Base-by-base conservation (phyloP, 2,113 vertebrate genomes). In the Clarias magur region DNA sequence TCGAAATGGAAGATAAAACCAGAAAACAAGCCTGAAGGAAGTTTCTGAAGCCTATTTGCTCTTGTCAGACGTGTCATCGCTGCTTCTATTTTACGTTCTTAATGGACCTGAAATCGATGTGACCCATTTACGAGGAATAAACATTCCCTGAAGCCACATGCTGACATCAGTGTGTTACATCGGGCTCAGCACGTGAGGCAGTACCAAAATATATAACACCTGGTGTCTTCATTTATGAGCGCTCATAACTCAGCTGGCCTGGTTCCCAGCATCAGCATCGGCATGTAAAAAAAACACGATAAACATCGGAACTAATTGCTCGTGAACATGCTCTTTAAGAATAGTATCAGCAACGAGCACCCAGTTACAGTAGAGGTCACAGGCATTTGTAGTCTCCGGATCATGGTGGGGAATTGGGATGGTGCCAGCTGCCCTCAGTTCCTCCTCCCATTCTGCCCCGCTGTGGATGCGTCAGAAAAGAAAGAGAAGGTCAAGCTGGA, bases 361-460 rank as follows among this genome's bases (percentile, higher is more conserved):
- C 83, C 73, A 59, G 68, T 88, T 85, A 80, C 68, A 72, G 73
- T 81, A 80, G 84, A 88, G 54, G 79, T 83, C 78, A 65, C 59
- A 65, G 87, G 88, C 83, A 90, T 91, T 17, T 78, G 81, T 63
- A 81, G 79, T 88, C 91, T 91, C 87, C 82, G 73, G 84, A 85
- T 59, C 88, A 48, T 87, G 86, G 27, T 91, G 92, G 85, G 89
- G 83, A 3, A 19, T 83, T 83, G 81, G 62, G 60, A 63, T 73
- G 78, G 23, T 63, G 80, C 80, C 80, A 82, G 54, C 79, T 73
- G 84, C 65, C 56, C 30, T 0, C 25, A 21, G 27, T 67, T 27
- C 27, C 81, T 54, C 80, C 86, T 65, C 87, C 54, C 15, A 10
- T 67, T 80, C 76, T 57, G 19, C 30, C 85, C 76, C 8, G 16